Percentiles rank a stretch among this genome's conserved stretches.
These are phyloP conservation scores for Diaphora mendica DNA, from an alignment of 2,888 invertebrate species.

Conservation along the genomic window DNA sequence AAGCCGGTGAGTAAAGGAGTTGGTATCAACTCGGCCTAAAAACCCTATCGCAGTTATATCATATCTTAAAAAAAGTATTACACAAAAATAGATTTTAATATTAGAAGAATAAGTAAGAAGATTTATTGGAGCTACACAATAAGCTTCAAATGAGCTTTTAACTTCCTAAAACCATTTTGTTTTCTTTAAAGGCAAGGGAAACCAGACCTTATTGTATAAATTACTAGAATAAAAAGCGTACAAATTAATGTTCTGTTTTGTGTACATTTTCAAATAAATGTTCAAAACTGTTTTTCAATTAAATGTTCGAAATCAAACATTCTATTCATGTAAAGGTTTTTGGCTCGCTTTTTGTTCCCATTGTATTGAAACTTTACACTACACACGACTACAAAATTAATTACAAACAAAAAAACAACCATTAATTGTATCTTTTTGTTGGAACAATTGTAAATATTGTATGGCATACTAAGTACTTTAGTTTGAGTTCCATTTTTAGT, in stretches of 20 bases:
- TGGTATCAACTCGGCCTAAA: neutral
- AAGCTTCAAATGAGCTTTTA: neutral
- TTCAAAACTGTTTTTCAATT: neutral
- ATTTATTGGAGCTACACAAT: neutral
- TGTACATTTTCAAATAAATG: neutral
- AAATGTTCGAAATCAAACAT: neutral
- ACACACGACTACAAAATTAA: neutral
- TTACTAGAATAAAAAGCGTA: neutral
- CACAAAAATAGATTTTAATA: neutral
- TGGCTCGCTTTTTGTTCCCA: neutral
- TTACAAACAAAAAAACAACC: neutral
- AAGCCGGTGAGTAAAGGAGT: neutral
- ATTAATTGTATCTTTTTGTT: neutral
- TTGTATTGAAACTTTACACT: neutral
- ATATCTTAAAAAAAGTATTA: no score
- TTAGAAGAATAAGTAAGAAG: neutral
- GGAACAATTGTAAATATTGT: neutral
- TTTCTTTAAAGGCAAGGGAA: neutral
- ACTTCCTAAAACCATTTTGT: neutral
- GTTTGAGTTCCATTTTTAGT: neutral
- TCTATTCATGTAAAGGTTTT: neutral
- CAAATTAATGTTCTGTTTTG: neutral
- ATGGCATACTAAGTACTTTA: neutral
- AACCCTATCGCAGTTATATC: neutral
- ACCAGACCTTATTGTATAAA: neutral